A percentile compares a stretch with the other conserved stretches of the same genome.
These are phyloP conservation scores for Drosophila prosaltans DNA, from an alignment of 1,140 invertebrate genomes.

Conservation along the genomic window DNA sequence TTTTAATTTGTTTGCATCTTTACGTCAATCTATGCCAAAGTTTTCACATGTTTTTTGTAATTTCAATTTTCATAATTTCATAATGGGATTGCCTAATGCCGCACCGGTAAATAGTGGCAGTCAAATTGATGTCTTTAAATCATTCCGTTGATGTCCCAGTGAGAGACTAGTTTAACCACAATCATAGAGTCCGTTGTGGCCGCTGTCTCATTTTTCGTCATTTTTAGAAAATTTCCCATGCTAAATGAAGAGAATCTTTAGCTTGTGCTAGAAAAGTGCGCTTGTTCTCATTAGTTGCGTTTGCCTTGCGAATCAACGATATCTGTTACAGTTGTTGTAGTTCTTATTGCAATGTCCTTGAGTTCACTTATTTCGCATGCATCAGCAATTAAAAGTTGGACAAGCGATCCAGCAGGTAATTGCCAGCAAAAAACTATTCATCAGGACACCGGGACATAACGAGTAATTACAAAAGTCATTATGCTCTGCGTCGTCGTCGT, in stretches of 20 bases:
- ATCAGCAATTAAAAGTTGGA: slow-evolving; percentile 74
- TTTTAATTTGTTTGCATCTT: neutral
- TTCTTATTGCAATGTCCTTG: neutral
- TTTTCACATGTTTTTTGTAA: slow-evolving; percentile 31
- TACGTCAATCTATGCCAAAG: slow-evolving; percentile 20
- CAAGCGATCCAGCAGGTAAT: slow-evolving; percentile 70
- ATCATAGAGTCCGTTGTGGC: neutral
- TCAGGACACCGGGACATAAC: slow-evolving; percentile 31
- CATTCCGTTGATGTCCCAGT: neutral
- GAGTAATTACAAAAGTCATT: slow-evolving; percentile 76
- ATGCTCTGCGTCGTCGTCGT: slow-evolving; percentile 34
- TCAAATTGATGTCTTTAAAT: neutral
- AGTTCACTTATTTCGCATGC: slow-evolving; percentile 48
- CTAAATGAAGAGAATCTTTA: slow-evolving; percentile 24
- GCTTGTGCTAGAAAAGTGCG: slow-evolving; percentile 31
- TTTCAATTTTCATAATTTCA: slow-evolving; percentile 67
- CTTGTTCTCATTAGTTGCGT: slow-evolving; percentile 10
- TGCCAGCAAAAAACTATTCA: slow-evolving; percentile 39
- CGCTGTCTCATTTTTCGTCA: neutral
- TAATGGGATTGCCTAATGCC: slow-evolving; percentile 65
- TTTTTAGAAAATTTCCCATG: slow-evolving; percentile 22
- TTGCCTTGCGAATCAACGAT: neutral
- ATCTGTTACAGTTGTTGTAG: neutral
- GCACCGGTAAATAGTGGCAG: slow-evolving; percentile 10
- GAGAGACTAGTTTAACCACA: neutral